These are phyloP conservation scores for Galerucella calmariensis DNA, from an alignment of 2,888 invertebrate genomes.

Conservation along the genomic window DNA sequence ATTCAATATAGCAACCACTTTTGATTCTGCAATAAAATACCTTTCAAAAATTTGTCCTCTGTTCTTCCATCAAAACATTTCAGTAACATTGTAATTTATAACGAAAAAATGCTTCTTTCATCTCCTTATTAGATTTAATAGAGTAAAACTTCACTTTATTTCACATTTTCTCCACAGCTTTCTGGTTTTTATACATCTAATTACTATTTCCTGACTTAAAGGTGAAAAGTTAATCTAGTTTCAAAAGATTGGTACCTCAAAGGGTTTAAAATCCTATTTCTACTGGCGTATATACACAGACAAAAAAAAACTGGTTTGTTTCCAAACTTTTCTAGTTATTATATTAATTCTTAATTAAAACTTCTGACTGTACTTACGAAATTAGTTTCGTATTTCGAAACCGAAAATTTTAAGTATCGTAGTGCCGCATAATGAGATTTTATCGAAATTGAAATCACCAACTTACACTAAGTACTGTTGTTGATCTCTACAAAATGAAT, in stretches of 20 bases:
- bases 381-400: conserved; percentile 34
- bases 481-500: too few relatives aligned
- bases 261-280: conserved; percentile 36
- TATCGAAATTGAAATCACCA: conserved; percentile 1
- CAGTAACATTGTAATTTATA: not conserved
- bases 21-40: too few relatives aligned
- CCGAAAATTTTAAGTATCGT: conserved; percentile 27
- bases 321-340: conserved; percentile 34
- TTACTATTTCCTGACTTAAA: conserved; percentile 42
- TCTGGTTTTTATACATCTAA: conserved; percentile 40
- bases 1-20: too few relatives aligned
- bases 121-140: not conserved
- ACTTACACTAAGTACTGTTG: too few relatives aligned
- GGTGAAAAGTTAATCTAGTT: conserved; percentile 33
- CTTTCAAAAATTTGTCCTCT: too few relatives aligned
- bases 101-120: not conserved
- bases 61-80: too few relatives aligned
- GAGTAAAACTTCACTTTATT: not conserved
- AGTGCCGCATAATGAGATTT: conserved; percentile 16
- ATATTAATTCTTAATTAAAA: conserved; percentile 43
- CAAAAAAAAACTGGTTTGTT: conserved; percentile 36
- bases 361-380: conserved; percentile 34
- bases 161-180: conserved; percentile 36
- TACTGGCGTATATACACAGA: conserved; percentile 41
- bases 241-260: conserved; percentile 35